Evolutionary conservation across 2,113 vertebrate species (phyloP).

Genomic region (Tetraodon nigroviridis): DNA sequence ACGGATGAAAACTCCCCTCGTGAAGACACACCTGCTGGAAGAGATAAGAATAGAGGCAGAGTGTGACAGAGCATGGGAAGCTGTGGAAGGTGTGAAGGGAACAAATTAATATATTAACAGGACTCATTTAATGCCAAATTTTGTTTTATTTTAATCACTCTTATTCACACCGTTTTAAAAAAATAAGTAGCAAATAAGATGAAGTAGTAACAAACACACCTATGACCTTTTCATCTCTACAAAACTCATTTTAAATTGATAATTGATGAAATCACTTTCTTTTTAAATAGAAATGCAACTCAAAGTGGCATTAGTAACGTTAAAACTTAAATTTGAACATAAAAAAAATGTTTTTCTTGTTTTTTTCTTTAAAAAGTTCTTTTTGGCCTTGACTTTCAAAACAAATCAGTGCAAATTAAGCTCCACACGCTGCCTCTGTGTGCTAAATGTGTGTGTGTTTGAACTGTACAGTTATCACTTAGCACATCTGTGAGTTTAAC

Average conservation of each 20-base stretch:
- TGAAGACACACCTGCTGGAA: slow-evolving; percentile 33
- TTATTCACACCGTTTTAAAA: no score
- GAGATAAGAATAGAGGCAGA: slow-evolving; percentile 48
- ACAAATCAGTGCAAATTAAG: slow-evolving; percentile 16
- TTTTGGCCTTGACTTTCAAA: no score
- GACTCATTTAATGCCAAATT: not conserved
- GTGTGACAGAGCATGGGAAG: not conserved
- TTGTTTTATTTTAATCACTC: no score
- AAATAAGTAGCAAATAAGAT: no score
- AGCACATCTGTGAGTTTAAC: slow-evolving; percentile 47
- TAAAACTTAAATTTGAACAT: not conserved
- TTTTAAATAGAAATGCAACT: no score
- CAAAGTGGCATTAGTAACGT: no score
- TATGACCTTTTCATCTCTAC: no score
- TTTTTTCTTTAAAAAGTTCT: no score
- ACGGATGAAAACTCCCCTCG: slow-evolving; percentile 7
- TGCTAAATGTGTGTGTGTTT: slow-evolving; percentile 21
- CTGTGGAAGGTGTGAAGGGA: not conserved
- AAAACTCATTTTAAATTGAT: no score
- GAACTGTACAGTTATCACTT: slow-evolving; percentile 36
- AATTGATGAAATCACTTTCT: no score
- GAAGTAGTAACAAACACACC: no score
- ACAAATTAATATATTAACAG: not conserved
- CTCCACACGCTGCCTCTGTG: slow-evolving; percentile 10
- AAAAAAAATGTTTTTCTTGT: no score